These are phyloP conservation scores for Coryphaenoides rupestris DNA, from an alignment of 2,113 vertebrate species.

Conservation along the genomic window DNA sequence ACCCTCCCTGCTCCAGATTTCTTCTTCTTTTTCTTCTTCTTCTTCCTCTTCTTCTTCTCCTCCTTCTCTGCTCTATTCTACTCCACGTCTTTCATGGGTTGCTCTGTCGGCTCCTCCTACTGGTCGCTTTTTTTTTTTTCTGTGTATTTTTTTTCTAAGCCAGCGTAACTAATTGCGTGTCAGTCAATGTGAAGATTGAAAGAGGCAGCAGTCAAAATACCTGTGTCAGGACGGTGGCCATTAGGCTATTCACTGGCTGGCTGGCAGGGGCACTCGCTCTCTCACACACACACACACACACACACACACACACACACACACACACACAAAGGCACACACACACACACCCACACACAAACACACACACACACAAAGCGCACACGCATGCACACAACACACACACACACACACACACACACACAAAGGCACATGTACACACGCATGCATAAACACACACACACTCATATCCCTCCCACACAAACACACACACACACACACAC, in stretches of 20 bases:
- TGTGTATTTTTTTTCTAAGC: slow-evolving; percentile 35
- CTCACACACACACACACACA: background rate
- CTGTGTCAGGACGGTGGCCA: slow-evolving; percentile 64
- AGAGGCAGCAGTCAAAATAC: slow-evolving; percentile 67
- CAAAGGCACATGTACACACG: slow-evolving; percentile 21
- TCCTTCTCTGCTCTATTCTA: too few species aligned
- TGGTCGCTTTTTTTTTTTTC: slow-evolving; percentile 32
- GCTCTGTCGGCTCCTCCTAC: slow-evolving; percentile 5
- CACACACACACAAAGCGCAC: too few species aligned
- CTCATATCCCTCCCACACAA: background rate
- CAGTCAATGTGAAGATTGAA: slow-evolving; percentile 65
- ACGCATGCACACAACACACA: slow-evolving; percentile 15
- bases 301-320: slow-evolving; percentile 9
- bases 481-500: slow-evolving; percentile 10
- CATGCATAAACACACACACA: background rate
- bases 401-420: slow-evolving; percentile 12
- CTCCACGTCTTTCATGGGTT: slow-evolving; percentile 45
- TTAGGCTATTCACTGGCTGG: slow-evolving; percentile 59
- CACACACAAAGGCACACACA: slow-evolving; percentile 1
- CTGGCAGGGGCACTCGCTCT: too few species aligned
- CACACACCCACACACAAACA: too few species aligned
- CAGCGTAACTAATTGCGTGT: slow-evolving; percentile 64
- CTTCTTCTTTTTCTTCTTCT: too few species aligned
- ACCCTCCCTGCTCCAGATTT: slow-evolving; percentile 29
- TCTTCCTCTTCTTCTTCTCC: too few species aligned